Percentiles rank a stretch among this genome's conserved stretches.
Conservation (phyloP, 2,113 vertebrate species). For the Centropus bengalensis region DNA sequence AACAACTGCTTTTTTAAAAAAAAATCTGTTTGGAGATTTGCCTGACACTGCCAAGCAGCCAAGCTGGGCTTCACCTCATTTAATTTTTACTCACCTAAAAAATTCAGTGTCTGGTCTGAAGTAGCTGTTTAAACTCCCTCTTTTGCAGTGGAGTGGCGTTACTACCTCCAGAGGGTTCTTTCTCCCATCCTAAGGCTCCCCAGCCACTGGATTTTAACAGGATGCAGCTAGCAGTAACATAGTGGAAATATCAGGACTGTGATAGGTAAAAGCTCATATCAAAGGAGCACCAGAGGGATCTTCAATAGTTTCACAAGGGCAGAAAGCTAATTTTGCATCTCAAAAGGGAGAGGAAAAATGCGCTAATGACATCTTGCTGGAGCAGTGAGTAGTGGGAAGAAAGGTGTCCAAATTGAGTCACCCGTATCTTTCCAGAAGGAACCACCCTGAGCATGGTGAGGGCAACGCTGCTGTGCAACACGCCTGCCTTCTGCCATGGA, state of each 20-base stretch:
- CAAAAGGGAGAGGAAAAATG: background rate
- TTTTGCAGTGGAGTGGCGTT: background rate
- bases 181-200: background rate
- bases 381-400: background rate
- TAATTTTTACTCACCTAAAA: slow-evolving; percentile 39
- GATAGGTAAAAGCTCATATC: background rate
- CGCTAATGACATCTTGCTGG: background rate
- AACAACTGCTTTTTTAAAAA: background rate
- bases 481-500: background rate
- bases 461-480: background rate
- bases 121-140: background rate
- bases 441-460: too few relatives aligned
- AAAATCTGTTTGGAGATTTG: background rate
- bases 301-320: background rate
- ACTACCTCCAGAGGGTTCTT: background rate
- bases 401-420: background rate
- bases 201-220: background rate
- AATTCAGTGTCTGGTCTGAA: background rate
- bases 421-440: background rate
- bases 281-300: background rate
- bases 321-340: background rate
- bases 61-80: slow-evolving; percentile 4
- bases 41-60: background rate
- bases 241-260: background rate
- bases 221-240: background rate